These are phyloP conservation scores for Drosophila mayaguana DNA, from an alignment of 2,888 invertebrate species.

Conservation along the genomic window DNA sequence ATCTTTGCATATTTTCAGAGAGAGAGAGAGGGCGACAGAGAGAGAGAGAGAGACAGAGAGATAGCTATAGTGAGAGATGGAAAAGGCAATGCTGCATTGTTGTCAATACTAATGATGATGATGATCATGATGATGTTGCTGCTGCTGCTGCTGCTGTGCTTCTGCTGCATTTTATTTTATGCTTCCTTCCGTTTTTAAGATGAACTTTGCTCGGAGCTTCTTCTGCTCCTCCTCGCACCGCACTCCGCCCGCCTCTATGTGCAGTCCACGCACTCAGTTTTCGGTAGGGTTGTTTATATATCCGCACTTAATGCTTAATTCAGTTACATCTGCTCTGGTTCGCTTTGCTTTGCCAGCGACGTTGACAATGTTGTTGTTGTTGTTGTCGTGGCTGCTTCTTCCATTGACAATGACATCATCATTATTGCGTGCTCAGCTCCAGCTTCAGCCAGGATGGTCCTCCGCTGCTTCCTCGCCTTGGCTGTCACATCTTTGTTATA, in stretches of 20 bases:
- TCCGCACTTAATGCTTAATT: conserved; percentile 82
- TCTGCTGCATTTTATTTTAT: conserved; percentile 78
- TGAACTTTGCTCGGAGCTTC: conserved; percentile 40
- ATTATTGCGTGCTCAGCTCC: conserved; percentile 77
- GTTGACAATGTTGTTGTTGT: conserved; percentile 40
- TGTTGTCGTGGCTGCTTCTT: conserved; percentile 47
- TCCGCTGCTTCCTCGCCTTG: conserved; percentile 28
- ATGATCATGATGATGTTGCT: conserved; percentile 29
- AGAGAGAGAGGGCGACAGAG: background rate
- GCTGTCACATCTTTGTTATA: conserved; percentile 81
- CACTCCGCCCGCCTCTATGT: conserved; percentile 13
- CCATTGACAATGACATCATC: conserved; percentile 84
- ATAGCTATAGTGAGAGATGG: conserved; percentile 17
- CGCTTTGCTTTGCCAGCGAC: conserved; percentile 20
- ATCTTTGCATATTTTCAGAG: conserved; percentile 67
- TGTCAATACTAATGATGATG: conserved; percentile 35
- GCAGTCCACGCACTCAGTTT: conserved; percentile 58
- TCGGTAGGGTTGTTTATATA: conserved; percentile 79
- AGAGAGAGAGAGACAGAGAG: background rate
- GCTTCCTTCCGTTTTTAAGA: conserved; percentile 77
- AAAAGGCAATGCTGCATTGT: conserved; percentile 34
- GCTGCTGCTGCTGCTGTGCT: conserved; percentile 40
- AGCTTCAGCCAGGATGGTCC: conserved; percentile 28
- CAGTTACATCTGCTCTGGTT: conserved; percentile 76
- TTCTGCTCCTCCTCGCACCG: background rate